Evolutionary conservation across 2,113 vertebrate genomes (phyloP), one percentile per base, ranked within the genome.

Genomic region (Columba janthina): DNA sequence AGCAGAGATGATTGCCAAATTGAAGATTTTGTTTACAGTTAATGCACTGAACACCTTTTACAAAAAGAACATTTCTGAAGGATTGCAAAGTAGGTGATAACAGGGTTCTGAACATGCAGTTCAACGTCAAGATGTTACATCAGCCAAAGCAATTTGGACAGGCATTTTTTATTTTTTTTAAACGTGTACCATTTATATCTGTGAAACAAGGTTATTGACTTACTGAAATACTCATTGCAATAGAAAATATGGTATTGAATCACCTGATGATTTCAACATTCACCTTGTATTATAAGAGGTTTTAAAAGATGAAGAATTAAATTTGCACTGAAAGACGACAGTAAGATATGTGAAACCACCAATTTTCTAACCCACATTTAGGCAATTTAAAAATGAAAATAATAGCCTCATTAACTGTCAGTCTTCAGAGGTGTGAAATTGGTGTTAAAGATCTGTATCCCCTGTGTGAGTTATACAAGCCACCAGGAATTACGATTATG

Each of bases 311-410:
- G 29, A 88, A 42, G 9, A 24, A 95, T 46, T 69, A 83, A 86
- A 93, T 72, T 84, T 72, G 15, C 16, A 31, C 29, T 91, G 95
- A 92, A 73, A 85, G 3, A 24, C 85, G 72, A 77, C 76, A 87
- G 11, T 56, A 85, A 85, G 71, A 29, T 28, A 70, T 74, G 40
- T 90, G 95, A 95, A 91, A 93, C 56, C 53, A 97, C 50, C 50
- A 74, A 93, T 96, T 92, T 94, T 93, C 81, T 73, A 36, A 51
- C 46, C 26, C 57, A 60, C 54, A 78, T 72, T 50, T 85, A n/a
- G 29, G 44, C 36, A 57, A 90, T 96, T 96, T 92, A 85, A 96
- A 97, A 96, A 95, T 92, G 83, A 95, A 96, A 97, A 97, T 97
- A 97, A 96, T 96, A 90, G 38, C 60, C 90, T 97, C 88, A 92